These are phyloP conservation scores for Brachyrhaphis roseni DNA, from an alignment of 2,797 vertebrate genomes.

Conservation along the genomic window DNA sequence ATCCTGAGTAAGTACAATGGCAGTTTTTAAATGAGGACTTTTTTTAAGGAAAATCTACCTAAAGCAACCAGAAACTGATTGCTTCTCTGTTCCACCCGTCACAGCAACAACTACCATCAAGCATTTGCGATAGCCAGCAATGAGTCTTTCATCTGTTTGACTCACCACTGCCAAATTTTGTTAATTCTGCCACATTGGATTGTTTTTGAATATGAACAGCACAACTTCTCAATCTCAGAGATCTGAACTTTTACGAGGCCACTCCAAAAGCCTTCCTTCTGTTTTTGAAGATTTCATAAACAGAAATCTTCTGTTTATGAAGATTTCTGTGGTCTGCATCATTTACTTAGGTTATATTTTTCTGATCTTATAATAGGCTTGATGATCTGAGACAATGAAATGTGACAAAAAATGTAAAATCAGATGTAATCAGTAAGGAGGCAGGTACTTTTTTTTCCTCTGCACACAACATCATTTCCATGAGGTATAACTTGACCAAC, in stretches of 20 bases:
- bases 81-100: neutral
- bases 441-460: neutral
- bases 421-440: neutral
- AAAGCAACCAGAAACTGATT: neutral
- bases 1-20: neutral
- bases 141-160: neutral
- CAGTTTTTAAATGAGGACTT: neutral
- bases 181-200: neutral
- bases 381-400: neutral
- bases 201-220: neutral
- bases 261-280: neutral
- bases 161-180: neutral
- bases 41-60: neutral
- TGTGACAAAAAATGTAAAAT: constrained; percentile 1
- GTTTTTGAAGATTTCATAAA: neutral
- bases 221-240: neutral
- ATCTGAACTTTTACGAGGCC: neutral
- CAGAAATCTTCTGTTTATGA: neutral
- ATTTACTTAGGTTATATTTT: neutral
- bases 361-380: neutral
- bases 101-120: neutral
- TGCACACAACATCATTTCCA: neutral
- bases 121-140: neutral
- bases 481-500: constrained; percentile 71
- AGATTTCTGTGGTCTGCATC: neutral